These are phyloP conservation scores for Elephas maximus DNA, from an alignment of 2,113 vertebrate species.

Conservation along the genomic window DNA sequence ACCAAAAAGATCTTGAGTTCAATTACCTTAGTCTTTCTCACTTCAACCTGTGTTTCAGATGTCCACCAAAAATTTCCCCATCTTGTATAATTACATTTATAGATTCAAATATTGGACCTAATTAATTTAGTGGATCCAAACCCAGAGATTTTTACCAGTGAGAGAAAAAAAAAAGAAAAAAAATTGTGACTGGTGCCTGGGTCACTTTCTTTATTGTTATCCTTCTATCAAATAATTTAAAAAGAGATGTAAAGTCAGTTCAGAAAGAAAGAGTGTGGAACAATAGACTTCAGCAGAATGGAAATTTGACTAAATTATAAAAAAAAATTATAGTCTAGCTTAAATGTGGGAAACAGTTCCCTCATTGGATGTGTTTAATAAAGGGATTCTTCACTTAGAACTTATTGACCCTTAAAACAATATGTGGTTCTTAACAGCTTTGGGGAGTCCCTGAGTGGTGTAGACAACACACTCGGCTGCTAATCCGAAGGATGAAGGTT, in stretches of 20 bases:
- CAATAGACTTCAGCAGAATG: not conserved
- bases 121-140: not conserved
- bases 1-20: slow-evolving; percentile 9
- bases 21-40: not conserved
- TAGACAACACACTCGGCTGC: too few relatives aligned
- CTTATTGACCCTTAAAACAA: not conserved
- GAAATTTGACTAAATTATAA: not conserved
- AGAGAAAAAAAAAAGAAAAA: not conserved
- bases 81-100: not conserved
- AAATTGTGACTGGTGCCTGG: not conserved
- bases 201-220: not conserved
- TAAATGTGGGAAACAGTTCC: not conserved
- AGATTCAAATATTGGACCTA: not conserved
- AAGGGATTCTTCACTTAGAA: not conserved
- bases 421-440: not conserved
- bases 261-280: not conserved
- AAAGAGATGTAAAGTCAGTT: not conserved
- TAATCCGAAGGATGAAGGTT: too few relatives aligned
- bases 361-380: not conserved
- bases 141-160: not conserved
- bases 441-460: too few relatives aligned
- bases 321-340: not conserved
- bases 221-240: not conserved
- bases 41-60: not conserved
- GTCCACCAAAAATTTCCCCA: not conserved